Evolutionary conservation across 2,113 vertebrate genomes (phyloP), one percentile per base, ranked within the genome.

Genomic region (Sinosuthora webbiana): DNA sequence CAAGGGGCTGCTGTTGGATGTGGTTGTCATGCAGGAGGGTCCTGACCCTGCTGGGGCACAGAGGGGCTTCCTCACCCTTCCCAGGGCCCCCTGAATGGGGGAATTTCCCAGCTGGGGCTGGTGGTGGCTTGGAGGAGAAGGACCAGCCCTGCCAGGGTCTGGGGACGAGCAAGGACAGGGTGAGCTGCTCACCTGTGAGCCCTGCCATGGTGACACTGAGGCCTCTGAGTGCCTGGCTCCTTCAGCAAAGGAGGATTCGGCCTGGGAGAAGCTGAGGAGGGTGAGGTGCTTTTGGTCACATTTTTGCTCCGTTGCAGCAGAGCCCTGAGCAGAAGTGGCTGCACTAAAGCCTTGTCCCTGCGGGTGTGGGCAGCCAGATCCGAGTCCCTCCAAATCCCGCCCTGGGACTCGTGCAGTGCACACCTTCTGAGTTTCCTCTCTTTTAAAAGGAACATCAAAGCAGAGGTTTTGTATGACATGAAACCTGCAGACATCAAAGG

Each of bases 401-500:
- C 30, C 69, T 52, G 64, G 33, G 21, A 28, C 78, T 63, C 12
- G 5, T 84, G 81, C 90, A 30, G 8, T 4, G 7, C 63, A 68
- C 92, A 78, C 74, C 88, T 77, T 25, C 78, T 21, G 83, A 56
- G 56, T 27, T 87, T 82, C 86, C 71, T 56, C 59, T 78, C 64
- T 56, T 70, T 28, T 37, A 15, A n/a, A 74, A 74, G 41, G 41
- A 75, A 91, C 87, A 91, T 95, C 93, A 92, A 94, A 95, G 94
- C 75, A 53, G 57, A 41, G 80, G 76, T 13, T 94, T 96, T 59
- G 73, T 71, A 35, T 89, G 77, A 28, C 41, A 1, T 68, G 86
- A 87, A 92, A 68, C 89, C 71, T 19, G 52, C 52, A 89, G 73
- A 86, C 89, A 84, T 97, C 93, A 94, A 94, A 96, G 86, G 41